These are phyloP conservation scores for Campopleginae sp. DNA, from an alignment of 2,888 invertebrate genomes.

Conservation along the genomic window DNA sequence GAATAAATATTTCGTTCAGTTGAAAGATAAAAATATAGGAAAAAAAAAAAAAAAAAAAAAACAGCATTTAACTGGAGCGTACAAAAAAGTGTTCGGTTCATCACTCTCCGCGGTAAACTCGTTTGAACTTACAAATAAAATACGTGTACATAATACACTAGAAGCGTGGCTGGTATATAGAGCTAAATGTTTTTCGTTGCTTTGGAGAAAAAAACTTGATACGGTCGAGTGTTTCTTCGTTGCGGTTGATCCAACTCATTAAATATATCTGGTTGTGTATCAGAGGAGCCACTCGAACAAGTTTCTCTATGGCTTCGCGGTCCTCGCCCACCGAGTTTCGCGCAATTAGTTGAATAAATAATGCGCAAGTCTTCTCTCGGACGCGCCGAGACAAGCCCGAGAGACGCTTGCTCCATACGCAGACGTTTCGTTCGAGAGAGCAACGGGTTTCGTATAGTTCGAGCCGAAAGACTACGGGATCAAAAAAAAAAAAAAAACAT, in stretches of 20 bases:
- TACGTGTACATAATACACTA: neutral
- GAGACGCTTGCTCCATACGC: neutral
- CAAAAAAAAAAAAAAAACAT: conserved; percentile 13
- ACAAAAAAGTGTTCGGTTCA: neutral
- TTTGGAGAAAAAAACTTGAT: conserved; percentile 3
- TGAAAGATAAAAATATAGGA: too few relatives aligned
- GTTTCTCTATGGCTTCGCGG: conserved; percentile 59
- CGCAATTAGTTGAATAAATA: conserved; percentile 79
- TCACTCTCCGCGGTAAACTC: neutral
- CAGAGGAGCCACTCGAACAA: conserved; percentile 48
- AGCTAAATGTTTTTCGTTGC: conserved; percentile 15
- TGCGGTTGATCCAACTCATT: conserved; percentile 53
- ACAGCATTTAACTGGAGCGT: neutral
- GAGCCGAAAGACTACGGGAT: neutral
- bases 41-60: neutral
- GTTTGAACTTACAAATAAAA: neutral
- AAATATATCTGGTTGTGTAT: conserved; percentile 50
- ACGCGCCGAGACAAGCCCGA: conserved; percentile 32
- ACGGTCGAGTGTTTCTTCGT: conserved; percentile 31
- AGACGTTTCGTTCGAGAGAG: conserved; percentile 28
- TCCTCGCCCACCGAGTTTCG: conserved; percentile 65
- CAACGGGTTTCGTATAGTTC: neutral
- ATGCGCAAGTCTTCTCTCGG: conserved; percentile 61
- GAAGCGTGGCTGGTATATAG: neutral
- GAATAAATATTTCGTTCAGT: too few relatives aligned